Base-by-base conservation (phyloP, 2,888 invertebrate genomes). In the Agrenia bidenticulata region DNA sequence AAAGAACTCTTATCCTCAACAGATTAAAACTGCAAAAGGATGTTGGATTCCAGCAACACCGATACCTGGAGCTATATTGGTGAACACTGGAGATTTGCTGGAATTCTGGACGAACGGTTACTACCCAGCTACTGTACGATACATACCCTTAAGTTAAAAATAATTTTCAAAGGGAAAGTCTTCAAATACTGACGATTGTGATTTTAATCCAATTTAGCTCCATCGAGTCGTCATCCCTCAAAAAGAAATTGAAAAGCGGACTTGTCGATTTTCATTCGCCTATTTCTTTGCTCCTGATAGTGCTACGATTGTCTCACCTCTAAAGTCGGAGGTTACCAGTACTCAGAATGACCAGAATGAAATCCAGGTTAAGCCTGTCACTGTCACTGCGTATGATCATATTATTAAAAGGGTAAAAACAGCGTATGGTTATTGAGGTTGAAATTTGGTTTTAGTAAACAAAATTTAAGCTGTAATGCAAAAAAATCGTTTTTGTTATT, bases 231-330 rank as follows among this genome's bases (percentile, higher is more conserved):
- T 89, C 15, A 84, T 89, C 2, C 89, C 89, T 0, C 82, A 85
- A n/a, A 85, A 87, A 26, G 83, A 84, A 69, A 83, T 84, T 77
- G 82, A 84, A 1, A 83, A 85, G 63, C 83, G 85, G 0, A 83
- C 85, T 69, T 85, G 86, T 2, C 86, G 89, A n/a, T 88, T 89
- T 80, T 88, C 89, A 75, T 85, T 89, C 70, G 89, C 88, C 27
- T 89, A 86, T 82, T 89, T 89, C 82, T 87, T 89, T 76, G 88
- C 88, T 81, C 89, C 90, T 1, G 88, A 88, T 81, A 80, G 81
- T 73, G 82, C 82, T 69, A 83, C 83, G 4, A 77, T 78, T 50
- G 80, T 86, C 62, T 83, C 84, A 24, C 80, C 84, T 13, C 78
- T 86, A 64, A 39, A 56, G 45, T 70, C 69, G 2, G 39, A 51